Base-by-base conservation (phyloP, 2,113 vertebrate genomes). In the Cyanoramphus novaezelandiae region DNA sequence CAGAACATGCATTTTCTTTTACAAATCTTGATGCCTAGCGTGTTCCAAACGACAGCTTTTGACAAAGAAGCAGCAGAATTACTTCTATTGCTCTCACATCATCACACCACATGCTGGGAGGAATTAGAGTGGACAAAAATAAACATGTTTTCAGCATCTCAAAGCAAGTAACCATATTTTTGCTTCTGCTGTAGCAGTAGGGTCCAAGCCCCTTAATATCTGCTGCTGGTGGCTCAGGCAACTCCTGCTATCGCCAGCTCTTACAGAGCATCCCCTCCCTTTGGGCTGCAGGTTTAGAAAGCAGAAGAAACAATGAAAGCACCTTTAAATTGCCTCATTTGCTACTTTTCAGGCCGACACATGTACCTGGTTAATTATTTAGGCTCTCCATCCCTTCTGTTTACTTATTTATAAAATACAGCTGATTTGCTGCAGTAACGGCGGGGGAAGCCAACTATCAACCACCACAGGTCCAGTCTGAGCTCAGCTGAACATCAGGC, bases 361-460 rank as follows among this genome's bases (percentile, higher is more conserved):
- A 28, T 44, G 89, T 86, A 86, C 64, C 50, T 70, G 29, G 59
- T 91, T 91, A 95, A 93, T 55, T 86, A 97, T 95, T 85, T 79
- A 96, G 43, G n/a, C 41, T 81, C 78, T 75, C 43, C 37, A 53
- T 31, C 37, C 28, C 31, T 81, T 86, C 49, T 64, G 43, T 83
- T 92, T 69, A 79, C 35, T 76, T 74, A 91, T 86, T 93, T 67
- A 88, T 91, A 95, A 86, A 82, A 94, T 25, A 57, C 4, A 74
- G 77, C 24, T 81, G 46, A 75, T 83, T 92, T 85, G 47, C 55
- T 80, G 24, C 25, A 37, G 78, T 59, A 83, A 78, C 0, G 39
- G 39, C 11, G 39, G 39, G 63, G 67, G 31, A 83, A 90, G 74
- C 20, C 70, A 93, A 11, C n/a, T 39, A 50, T 49, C 55, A 33